These are phyloP conservation scores for Diplazon laetatorius DNA, from an alignment of 2,888 invertebrate genomes.

Conservation along the genomic window DNA sequence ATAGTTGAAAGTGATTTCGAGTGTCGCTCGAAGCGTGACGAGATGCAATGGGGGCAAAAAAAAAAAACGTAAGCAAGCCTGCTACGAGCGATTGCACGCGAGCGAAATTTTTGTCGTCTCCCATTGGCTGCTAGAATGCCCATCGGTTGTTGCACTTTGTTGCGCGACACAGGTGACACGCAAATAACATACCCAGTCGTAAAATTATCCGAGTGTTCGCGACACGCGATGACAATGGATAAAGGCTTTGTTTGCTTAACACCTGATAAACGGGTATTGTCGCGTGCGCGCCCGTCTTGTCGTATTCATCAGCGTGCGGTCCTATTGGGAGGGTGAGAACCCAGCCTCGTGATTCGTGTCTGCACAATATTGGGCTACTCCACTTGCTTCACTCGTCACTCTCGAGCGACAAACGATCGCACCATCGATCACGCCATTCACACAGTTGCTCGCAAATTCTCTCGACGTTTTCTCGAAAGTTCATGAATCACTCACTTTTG, in stretches of 20 bases:
- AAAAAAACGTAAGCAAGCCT: background rate
- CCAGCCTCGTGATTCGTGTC: constrained; percentile 14
- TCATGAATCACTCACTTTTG: no score
- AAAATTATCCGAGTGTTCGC: constrained; percentile 5
- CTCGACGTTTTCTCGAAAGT: no score
- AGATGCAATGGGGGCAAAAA: background rate
- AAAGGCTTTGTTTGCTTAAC: background rate
- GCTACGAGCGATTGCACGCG: background rate
- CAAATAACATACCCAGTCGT: no score
- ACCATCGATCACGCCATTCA: constrained; percentile 3
- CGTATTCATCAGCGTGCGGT: constrained; percentile 7
- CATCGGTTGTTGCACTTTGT: background rate
- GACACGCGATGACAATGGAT: constrained; percentile 25
- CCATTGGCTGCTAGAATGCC: background rate
- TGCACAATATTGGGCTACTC: constrained; percentile 49
- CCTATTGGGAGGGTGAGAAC: constrained; percentile 1
- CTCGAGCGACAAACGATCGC: constrained; percentile 22
- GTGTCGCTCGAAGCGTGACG: background rate
- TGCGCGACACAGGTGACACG: background rate
- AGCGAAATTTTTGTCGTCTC: background rate
- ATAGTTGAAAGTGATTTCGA: constrained; percentile 4
- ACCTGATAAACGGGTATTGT: background rate
- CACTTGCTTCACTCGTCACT: constrained; percentile 27
- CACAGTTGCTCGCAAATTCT: no score
- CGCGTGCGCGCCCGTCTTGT: constrained; percentile 14